Conservation (phyloP, 2,797 vertebrate genomes). For the Propithecus deckenii region DNA sequence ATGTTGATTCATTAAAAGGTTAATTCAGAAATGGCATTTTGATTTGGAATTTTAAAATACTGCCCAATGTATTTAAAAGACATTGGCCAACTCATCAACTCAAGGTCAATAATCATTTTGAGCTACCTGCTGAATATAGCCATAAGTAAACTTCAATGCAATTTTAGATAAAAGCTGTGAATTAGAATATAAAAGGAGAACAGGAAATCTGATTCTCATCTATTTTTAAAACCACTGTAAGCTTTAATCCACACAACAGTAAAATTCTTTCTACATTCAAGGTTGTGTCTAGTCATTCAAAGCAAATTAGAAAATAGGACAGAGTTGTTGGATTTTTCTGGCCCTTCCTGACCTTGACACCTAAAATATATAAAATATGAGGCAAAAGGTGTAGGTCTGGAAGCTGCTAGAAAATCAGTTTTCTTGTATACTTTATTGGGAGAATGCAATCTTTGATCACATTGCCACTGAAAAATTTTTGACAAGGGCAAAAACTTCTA, state of each 20-base stretch:
- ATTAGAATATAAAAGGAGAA: background rate
- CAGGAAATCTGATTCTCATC: background rate
- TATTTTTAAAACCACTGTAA: slow-evolving; percentile 15
- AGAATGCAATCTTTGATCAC: background rate
- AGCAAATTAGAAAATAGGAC: background rate
- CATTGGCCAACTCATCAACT: background rate
- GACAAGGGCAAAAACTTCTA: background rate
- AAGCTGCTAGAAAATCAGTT: background rate
- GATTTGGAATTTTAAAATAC: background rate
- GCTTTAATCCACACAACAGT: background rate
- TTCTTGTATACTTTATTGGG: background rate
- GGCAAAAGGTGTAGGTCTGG: background rate
- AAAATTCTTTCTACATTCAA: background rate
- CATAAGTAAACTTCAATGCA: background rate
- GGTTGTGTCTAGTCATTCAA: background rate
- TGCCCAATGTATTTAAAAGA: background rate
- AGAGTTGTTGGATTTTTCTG: background rate
- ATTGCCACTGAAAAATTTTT: background rate
- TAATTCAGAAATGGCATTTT: background rate
- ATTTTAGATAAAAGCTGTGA: background rate
- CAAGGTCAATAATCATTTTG: slow-evolving; percentile 4
- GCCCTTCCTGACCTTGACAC: background rate
- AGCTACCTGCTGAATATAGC: background rate
- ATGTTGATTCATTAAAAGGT: background rate
- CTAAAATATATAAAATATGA: background rate